Conservation (phyloP, 2,888 invertebrate genomes). For the Noctua fimbriata region DNA sequence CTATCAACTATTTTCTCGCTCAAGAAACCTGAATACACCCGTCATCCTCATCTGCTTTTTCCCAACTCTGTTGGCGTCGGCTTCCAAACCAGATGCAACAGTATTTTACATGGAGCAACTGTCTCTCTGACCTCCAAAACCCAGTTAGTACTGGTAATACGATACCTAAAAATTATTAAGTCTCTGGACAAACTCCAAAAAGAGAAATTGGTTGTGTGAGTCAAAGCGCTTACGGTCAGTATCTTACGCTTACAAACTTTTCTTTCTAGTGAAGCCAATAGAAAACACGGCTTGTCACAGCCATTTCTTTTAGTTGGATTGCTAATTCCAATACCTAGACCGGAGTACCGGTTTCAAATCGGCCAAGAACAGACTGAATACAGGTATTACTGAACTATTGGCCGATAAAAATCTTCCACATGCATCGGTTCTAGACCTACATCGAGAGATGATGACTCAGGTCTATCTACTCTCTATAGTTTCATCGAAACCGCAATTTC, state of each 20-base stretch:
- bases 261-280: slow-evolving; percentile 26
- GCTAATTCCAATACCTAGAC: slow-evolving; percentile 38
- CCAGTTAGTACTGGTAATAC: too few relatives aligned
- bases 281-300: slow-evolving; percentile 25
- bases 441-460: slow-evolving; percentile 46
- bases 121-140: too few relatives aligned
- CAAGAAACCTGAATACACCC: neutral
- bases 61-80: neutral
- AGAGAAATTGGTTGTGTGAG: neutral
- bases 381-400: slow-evolving; percentile 32
- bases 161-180: neutral
- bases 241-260: slow-evolving; percentile 12
- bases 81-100: neutral
- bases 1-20: neutral
- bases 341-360: slow-evolving; percentile 47
- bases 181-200: slow-evolving; percentile 16
- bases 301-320: slow-evolving; percentile 25
- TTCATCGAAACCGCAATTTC: slow-evolving; percentile 32
- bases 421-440: slow-evolving; percentile 35
- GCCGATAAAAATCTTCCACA: slow-evolving; percentile 46
- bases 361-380: neutral
- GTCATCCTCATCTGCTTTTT: neutral
- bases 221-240: neutral
- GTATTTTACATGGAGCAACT: too few relatives aligned
- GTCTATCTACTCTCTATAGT: slow-evolving; percentile 29